Conservation (phyloP, 2,797 vertebrate genomes). For the Pangasius sanitwongsei region DNA sequence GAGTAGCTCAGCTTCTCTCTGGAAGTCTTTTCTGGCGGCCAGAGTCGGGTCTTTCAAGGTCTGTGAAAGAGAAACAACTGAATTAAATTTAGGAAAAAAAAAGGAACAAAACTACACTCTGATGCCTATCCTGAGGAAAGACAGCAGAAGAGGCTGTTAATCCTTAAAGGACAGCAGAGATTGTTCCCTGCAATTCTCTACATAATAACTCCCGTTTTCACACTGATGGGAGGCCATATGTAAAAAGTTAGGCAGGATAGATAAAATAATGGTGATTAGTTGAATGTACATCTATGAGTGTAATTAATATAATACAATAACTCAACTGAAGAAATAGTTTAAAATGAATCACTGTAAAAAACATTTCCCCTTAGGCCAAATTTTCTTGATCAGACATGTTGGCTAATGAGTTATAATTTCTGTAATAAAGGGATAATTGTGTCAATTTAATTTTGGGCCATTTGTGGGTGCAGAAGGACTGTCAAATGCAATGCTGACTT, state of each 20-base stretch:
- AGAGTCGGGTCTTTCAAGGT: conserved; percentile 94
- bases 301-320: background rate
- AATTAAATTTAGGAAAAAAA: background rate
- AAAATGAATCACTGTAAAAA: background rate
- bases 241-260: background rate
- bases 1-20: conserved; percentile 94
- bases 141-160: background rate
- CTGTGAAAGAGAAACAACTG: conserved; percentile 64
- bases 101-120: background rate
- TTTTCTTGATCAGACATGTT: conserved; percentile 8
- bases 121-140: background rate
- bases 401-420: background rate
- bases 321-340: background rate
- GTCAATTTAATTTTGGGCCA: background rate
- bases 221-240: background rate
- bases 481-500: conserved; percentile 2
- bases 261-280: conserved; percentile 3
- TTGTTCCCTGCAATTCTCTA: background rate
- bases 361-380: background rate
- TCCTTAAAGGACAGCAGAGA: background rate
- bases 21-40: conserved; percentile 95
- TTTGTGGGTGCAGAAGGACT: conserved; percentile 7
- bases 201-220: background rate
- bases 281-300: background rate
- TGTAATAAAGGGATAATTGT: background rate